phyloP scores from a whole-genome alignment of 2,888 invertebrate species.

The Strigamia maritima region DNA sequence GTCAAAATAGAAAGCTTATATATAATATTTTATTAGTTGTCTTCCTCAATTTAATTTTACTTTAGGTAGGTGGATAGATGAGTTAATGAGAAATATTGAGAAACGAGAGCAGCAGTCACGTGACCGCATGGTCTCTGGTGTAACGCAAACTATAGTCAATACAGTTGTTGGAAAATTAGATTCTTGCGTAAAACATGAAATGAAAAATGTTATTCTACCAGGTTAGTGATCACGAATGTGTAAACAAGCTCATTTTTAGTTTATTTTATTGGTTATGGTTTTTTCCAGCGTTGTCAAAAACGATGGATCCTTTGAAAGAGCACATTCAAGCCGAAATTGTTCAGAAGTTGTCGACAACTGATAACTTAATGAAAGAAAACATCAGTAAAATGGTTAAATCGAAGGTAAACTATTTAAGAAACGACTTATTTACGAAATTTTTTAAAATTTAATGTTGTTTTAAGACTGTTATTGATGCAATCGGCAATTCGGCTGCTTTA shows the following conservation, averaged over 20 bases:
- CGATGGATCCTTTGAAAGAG: slow-evolving; percentile 69
- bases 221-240: slow-evolving; percentile 46
- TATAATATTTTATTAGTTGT: too few relatives aligned
- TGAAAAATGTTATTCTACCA: slow-evolving; percentile 56
- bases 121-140: slow-evolving; percentile 54
- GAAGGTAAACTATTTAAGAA: slow-evolving; percentile 59
- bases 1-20: too few relatives aligned
- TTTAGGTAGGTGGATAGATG: slow-evolving; percentile 27
- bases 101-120: slow-evolving; percentile 47
- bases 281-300: slow-evolving; percentile 59
- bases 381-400: slow-evolving; percentile 74
- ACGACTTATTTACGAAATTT: too few relatives aligned
- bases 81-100: slow-evolving; percentile 13
- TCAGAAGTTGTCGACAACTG: slow-evolving; percentile 68
- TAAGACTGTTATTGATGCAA: slow-evolving; percentile 70
- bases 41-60: neutral
- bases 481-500: slow-evolving; percentile 66
- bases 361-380: slow-evolving; percentile 72
- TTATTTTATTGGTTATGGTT: neutral
- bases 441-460: slow-evolving; percentile 40
- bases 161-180: slow-evolving; percentile 60
- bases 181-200: slow-evolving; percentile 59
- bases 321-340: slow-evolving; percentile 72
- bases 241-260: neutral
- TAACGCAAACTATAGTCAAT: slow-evolving; percentile 59